These are phyloP conservation scores for Xestia xanthographa DNA, from an alignment of 2,888 invertebrate species.

Conservation along the genomic window DNA sequence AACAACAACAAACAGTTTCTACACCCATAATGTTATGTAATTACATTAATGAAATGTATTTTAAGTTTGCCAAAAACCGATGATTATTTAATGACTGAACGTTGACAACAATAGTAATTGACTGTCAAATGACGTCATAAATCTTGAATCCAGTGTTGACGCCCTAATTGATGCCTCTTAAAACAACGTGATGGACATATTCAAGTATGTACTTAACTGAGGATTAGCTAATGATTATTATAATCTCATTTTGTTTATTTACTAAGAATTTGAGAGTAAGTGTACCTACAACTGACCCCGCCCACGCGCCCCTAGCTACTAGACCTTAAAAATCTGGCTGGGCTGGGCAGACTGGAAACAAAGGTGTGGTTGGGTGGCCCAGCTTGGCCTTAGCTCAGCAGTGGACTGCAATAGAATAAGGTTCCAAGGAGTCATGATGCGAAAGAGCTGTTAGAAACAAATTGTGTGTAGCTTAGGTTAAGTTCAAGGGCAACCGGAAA, in stretches of 20 bases:
- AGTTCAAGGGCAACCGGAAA: constrained; percentile 28
- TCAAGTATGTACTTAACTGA: constrained; percentile 6
- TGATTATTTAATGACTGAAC: background rate
- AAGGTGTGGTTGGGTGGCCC: background rate
- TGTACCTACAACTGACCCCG: background rate
- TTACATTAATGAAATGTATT: background rate
- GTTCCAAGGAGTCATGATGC: background rate
- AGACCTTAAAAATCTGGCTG: background rate
- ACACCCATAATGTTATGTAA: background rate
- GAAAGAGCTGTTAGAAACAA: background rate
- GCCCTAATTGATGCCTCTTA: constrained; percentile 14
- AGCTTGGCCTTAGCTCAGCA: background rate
- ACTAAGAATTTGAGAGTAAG: background rate
- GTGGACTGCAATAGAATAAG: background rate
- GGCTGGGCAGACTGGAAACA: background rate
- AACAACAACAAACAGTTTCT: too few species aligned
- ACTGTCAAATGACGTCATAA: background rate
- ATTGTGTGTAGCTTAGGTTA: background rate
- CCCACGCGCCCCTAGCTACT: background rate
- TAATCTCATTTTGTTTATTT: constrained; percentile 22
- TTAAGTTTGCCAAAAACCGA: background rate
- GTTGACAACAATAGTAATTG: background rate
- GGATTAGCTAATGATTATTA: constrained; percentile 17
- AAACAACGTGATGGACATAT: background rate
- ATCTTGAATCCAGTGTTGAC: background rate